Percentiles rank a stretch among this genome's conserved stretches.
Conservation (phyloP, 2,113 vertebrate species). For the Emydocephalus ijimae region DNA sequence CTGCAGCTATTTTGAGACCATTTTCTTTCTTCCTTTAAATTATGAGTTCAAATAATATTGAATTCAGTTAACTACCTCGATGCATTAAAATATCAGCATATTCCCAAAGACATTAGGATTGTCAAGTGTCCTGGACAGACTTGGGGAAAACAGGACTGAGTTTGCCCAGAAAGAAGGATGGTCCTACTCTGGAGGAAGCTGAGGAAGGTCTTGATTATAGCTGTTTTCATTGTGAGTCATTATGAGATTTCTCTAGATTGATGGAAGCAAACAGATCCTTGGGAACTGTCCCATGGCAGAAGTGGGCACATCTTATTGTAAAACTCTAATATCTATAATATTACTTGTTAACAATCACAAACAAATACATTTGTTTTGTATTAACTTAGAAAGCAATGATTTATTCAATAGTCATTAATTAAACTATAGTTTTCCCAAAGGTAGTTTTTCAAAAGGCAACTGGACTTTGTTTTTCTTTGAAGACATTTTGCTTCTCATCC, state of each 20-base stretch:
- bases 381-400: not conserved
- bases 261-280: not conserved
- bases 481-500: not conserved
- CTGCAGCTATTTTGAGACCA: constrained; percentile 33
- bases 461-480: not conserved
- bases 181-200: not conserved
- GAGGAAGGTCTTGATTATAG: not conserved
- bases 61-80: constrained; percentile 1
- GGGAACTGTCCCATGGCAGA: not conserved
- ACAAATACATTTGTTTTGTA: not conserved
- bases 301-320: not conserved
- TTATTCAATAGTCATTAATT: not conserved
- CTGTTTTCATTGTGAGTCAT: not conserved
- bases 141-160: not conserved
- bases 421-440: not conserved
- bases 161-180: not conserved
- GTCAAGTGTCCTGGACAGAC: constrained; percentile 1
- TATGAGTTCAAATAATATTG: not conserved
- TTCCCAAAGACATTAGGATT: not conserved
- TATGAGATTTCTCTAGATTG: not conserved
- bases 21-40: constrained; percentile 34
- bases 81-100: not conserved
- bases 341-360: not conserved
- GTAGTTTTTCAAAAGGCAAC: not conserved
- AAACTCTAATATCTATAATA: not conserved